Evolutionary conservation across 2,888 invertebrate genomes (phyloP), one percentile per base, ranked within the genome.

Genomic region (Spodoptera exigua): DNA sequence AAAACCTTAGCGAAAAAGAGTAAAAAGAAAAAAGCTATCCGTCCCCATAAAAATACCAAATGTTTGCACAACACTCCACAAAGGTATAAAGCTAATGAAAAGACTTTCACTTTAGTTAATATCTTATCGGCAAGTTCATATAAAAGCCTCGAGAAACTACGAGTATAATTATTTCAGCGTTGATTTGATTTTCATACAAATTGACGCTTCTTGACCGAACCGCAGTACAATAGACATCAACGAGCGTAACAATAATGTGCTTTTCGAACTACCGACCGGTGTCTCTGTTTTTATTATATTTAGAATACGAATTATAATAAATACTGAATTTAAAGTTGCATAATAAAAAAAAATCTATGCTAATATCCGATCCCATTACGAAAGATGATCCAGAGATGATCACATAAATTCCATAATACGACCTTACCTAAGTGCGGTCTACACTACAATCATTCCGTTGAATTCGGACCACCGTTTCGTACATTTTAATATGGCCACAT

Each of bases 391-490:
- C 39, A 39, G 40, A 32, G 27, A 44, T 39, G 11, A 66, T 46
- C 34, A 58, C 45, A 52, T 37, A 52, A 47, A 48, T 66, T 37
- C 54, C 14, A 48, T n/a, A 35, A 18, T 14, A 13, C 37, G 84
- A 87, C 88, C 85, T 87, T 78, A 83, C 68, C 71, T 85, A 84
- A 85, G 81, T 82, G 82, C 80, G 71, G 79, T 78, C 78, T 76
- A 70, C 85, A 89, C 90, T 89, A 87, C 82, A 76, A 80, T 83
- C 80, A 86, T 84, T 87, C 90, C 67, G 65, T 88, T 89, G 87
- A 84, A 85, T 88, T 90, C 70, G 47, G 48, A 55, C 61, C 71
- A 66, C 54, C 63, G 53, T 68, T 78, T 74, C 69, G 69, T 74
- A 76, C 70, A 75, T 71, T 67, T 77, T 70, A 78, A 78, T 73